Base-by-base conservation (phyloP, 64 coral and sea anemone species). In the Actinia tenebrosa region DNA sequence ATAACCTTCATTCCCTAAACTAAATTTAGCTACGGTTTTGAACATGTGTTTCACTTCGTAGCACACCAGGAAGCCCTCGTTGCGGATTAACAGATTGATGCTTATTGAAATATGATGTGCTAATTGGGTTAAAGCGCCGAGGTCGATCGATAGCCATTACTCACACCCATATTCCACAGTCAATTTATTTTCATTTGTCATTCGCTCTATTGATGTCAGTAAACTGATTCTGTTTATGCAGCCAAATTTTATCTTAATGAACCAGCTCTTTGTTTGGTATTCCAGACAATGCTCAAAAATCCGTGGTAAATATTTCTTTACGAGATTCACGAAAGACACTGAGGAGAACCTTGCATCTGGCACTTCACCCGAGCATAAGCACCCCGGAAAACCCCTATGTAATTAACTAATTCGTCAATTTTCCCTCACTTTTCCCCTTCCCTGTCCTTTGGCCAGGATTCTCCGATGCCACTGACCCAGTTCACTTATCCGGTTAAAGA, bases 91-190 rank as follows among this genome's bases (percentile, higher is more conserved):
- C 23, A 26, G n/a, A 37, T 75, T 75, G 10, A 75, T 26, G 13
- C 69, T 75, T 75, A 75, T 10, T 75, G 69, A 75, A 30, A 75
- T 75, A 75, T 75, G 69, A 75, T 42, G 69, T 75, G 69, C 5
- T 75, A 75, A 75, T 75, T 75, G 13, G 11, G 25, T 75, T 75
- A 75, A 75, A 27, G 69, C 4, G 25, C 10, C 27, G 69, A 30
- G 69, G 69, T 75, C 69, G 69, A 37, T 66, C 69, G 69, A 37
- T 66, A 66, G 63, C 63, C 63, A 66, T 75, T 75, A 75, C 69
- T 25, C 20, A 66, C n/a, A 66, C 19, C 69, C 13, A 0, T 30
- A 10, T 75, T 30, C 69, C n/a, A 75, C 69, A 75, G 9, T 30
- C 26, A 30, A 75, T 75, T 75, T 37, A 19, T 66, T 66, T 10